A percentile compares a stretch with the other conserved stretches of the same genome.
Conservation (phyloP, 2,888 invertebrate species). For the Lepidochitona cinerea region DNA sequence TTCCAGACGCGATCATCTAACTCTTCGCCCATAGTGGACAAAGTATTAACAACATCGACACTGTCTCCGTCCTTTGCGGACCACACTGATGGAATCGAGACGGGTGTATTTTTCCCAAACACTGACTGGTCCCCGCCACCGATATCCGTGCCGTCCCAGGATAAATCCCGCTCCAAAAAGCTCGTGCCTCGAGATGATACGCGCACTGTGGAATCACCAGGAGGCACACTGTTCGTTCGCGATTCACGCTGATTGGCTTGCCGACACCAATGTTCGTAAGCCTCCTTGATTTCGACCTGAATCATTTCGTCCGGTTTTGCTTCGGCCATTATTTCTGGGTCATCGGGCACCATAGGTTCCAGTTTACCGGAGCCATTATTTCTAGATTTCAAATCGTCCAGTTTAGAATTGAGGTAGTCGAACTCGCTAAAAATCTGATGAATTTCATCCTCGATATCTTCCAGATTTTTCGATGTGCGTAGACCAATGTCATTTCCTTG, state of each 20-base stretch:
- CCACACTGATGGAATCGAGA: neutral
- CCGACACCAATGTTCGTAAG: constrained; percentile 1
- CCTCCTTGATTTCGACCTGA: neutral
- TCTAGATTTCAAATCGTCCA: constrained; percentile 45
- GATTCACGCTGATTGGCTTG: neutral
- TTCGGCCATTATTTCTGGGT: neutral
- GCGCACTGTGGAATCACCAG: neutral
- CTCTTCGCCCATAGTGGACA: constrained; percentile 2
- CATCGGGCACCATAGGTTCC: neutral
- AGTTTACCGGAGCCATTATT: constrained; percentile 8
- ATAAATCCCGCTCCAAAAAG: constrained; percentile 1
- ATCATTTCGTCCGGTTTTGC: constrained; percentile 17
- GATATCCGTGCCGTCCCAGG: neutral
- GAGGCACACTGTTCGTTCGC: neutral
- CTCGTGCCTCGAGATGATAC: neutral
- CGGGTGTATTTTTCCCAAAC: neutral
- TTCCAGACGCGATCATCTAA: constrained; percentile 5
- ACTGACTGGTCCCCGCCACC: neutral
- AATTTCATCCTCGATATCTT: constrained; percentile 52
- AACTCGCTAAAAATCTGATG: constrained; percentile 28
- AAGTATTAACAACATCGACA: neutral
- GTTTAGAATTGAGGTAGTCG: constrained; percentile 49
- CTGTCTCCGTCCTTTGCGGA: neutral
- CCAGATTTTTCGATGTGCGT: constrained; percentile 44
- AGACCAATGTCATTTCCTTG: constrained; percentile 2